Evolutionary conservation across 2,113 vertebrate genomes (phyloP).

Genomic region (Hippocampus abdominalis): DNA sequence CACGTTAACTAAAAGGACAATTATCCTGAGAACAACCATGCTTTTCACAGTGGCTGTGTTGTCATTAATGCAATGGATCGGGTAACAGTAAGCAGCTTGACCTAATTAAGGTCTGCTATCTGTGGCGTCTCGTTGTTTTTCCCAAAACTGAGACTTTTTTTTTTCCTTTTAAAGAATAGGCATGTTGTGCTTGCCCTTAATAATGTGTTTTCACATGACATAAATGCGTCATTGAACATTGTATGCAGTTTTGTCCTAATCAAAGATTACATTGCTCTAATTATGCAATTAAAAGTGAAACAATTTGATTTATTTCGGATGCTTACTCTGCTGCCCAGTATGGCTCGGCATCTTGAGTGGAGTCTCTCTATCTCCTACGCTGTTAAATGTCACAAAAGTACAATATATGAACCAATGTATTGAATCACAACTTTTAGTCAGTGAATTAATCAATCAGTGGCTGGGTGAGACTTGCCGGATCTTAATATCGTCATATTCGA

Average conservation of each 20-base stretch:
- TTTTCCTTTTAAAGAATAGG: neutral
- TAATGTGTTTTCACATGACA: conserved; percentile 19
- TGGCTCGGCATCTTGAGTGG: conserved; percentile 5
- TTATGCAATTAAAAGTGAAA: neutral
- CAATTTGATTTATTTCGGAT: neutral
- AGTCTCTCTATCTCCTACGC: neutral
- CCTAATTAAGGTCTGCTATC: conserved; percentile 80
- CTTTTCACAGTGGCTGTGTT: conserved; percentile 79
- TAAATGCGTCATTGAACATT: neutral
- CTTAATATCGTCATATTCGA: neutral
- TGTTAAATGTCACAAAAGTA: neutral
- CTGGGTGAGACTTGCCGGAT: neutral
- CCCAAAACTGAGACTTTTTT: conserved; percentile 63
- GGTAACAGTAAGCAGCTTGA: conserved; percentile 77
- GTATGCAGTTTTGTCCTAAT: conserved; percentile 3
- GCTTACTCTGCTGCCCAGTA: neutral
- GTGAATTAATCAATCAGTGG: neutral
- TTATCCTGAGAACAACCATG: conserved; percentile 82
- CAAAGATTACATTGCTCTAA: neutral
- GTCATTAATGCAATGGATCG: conserved; percentile 79
- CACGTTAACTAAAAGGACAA: conserved; percentile 82
- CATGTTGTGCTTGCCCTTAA: conserved; percentile 26
- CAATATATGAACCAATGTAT: neutral
- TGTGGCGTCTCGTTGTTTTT: conserved; percentile 75
- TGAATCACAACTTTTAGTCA: neutral